Base-by-base conservation (phyloP, 2,113 vertebrate species). In the Paraplagusia blochii region DNA sequence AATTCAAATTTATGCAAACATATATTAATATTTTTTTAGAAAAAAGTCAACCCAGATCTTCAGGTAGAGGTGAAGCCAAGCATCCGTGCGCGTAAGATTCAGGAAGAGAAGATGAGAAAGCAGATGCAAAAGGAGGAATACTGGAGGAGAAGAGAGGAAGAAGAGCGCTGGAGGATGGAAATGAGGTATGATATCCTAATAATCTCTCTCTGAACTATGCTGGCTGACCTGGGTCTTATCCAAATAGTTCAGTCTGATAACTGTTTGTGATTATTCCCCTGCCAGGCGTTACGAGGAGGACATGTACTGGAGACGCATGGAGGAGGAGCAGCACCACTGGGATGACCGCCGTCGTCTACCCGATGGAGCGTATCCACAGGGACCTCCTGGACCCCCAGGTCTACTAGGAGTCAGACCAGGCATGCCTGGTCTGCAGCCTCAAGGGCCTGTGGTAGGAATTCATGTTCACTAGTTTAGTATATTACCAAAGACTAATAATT, bases 41-140 rank as follows among this genome's bases (percentile, higher is more conserved):
- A 99, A 94, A 99, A 99, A 82, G 97, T 99, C 47, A 99, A 99
- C 79, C 97, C 97, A 40, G 97, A 99, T 53, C 91, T 99, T 55
- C 97, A 98, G 92, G 97, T 99, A 46, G 97, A 99, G 86, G 97
- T 99, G 46, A 99, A 99, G 49, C 95, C 97, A 18, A 98, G 96
- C 81, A 98, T 99, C 85, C 85, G 97, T 72, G 95, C 95, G 65
- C 87, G 97, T 56, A 99, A 99, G 80, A 97, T 99, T 71, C 96
- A 98, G 76, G 97, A 98, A 68, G 96, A 98, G 66, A 98, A 98
- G 80, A 98, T 98, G 95, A 94, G 97, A 36, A 98, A 98, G 60
- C 95, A 98, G 80, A 95, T 99, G 95, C 97, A 98, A 76, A 99
- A 98, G 76, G 96, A 99, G 59, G 96, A 98, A 64, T 99, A 96